Conservation (phyloP, 1,140 invertebrate genomes). For the Bombus sibiricus region DNA sequence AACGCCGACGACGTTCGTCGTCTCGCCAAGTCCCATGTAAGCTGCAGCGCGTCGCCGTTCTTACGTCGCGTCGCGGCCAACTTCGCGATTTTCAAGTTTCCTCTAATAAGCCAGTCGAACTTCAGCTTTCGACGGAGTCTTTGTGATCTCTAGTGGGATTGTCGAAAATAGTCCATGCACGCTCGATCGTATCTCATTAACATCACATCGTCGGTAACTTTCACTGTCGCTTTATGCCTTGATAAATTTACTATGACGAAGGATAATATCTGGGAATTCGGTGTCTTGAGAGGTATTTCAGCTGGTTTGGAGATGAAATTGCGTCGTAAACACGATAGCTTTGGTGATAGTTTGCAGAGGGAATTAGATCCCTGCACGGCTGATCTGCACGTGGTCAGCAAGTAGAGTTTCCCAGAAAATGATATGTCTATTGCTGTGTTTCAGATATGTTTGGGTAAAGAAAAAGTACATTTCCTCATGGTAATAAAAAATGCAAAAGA, state of each 20-base stretch:
- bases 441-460: no score
- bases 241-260: neutral
- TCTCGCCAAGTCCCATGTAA: conserved; percentile 37
- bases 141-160: neutral
- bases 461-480: no score
- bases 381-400: neutral
- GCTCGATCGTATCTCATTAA: neutral
- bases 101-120: conserved; percentile 50
- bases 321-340: neutral
- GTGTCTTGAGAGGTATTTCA: neutral
- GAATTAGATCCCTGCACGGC: neutral
- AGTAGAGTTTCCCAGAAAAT: neutral
- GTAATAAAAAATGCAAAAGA: no score
- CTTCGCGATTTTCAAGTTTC: conserved; percentile 62
- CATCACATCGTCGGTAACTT: neutral
- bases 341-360: neutral
- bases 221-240: neutral
- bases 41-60: conserved; percentile 30
- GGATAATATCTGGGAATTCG: neutral
- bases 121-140: neutral
- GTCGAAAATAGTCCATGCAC: neutral
- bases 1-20: conserved; percentile 59
- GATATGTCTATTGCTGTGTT: no score
- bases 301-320: neutral
- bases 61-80: conserved; percentile 15